These are phyloP conservation scores for Homarus americanus DNA, from an alignment of 1,140 invertebrate genomes.

Conservation along the genomic window DNA sequence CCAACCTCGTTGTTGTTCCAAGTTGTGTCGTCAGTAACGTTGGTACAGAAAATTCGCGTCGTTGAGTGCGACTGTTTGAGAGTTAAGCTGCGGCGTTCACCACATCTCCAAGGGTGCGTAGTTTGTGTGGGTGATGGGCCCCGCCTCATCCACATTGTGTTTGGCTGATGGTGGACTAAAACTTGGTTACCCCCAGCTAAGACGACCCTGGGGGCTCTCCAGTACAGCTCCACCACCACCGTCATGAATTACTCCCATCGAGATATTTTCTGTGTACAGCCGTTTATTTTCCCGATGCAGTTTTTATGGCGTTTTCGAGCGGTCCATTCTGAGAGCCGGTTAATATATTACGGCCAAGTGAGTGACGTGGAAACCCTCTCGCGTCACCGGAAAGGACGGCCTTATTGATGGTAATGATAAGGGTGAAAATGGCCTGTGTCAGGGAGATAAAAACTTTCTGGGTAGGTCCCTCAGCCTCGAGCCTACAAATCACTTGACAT, in stretches of 20 bases:
- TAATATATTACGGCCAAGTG: slow-evolving; percentile 60
- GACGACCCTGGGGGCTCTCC: not conserved
- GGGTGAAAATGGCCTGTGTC: slow-evolving; percentile 30
- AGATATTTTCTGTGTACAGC: not conserved
- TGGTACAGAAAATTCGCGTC: slow-evolving; percentile 25
- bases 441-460: slow-evolving; percentile 50
- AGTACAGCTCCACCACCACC: no score
- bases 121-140: not conserved
- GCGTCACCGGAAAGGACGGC: slow-evolving; percentile 22
- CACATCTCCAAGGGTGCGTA: not conserved
- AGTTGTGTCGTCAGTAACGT: slow-evolving; percentile 53
- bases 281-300: slow-evolving; percentile 36
- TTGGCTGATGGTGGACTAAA: not conserved
- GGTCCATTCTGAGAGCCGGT: slow-evolving; percentile 48
- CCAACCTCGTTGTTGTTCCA: slow-evolving; percentile 31
- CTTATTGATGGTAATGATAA: slow-evolving; percentile 35
- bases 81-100: slow-evolving; percentile 22
- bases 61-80: slow-evolving; percentile 44
- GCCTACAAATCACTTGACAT: slow-evolving; percentile 70
- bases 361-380: slow-evolving; percentile 39
- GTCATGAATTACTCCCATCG: no score
- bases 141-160: no score
- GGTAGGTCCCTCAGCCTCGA: slow-evolving; percentile 49
- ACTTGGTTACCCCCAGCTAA: not conserved
- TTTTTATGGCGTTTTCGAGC: slow-evolving; percentile 47